phyloP scores from a whole-genome alignment of 2,888 invertebrate genomes.

The Scotopteryx bipunctaria region DNA sequence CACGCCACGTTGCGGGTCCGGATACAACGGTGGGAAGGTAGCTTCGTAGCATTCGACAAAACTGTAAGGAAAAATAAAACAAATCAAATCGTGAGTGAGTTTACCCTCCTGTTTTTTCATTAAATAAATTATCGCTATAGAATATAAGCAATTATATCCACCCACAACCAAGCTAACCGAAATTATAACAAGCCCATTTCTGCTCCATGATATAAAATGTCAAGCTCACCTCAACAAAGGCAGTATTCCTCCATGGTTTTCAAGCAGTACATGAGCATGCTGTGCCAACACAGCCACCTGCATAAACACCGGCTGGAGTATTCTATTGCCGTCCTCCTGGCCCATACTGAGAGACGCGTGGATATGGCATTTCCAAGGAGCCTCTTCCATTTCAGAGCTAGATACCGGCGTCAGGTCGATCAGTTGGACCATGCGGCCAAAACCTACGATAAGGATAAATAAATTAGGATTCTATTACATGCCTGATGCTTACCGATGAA shows the following conservation, averaged over 20 bases:
- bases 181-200: too few relatives aligned
- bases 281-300: slow-evolving; percentile 85
- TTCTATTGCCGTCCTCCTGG: slow-evolving; percentile 74
- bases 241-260: slow-evolving; percentile 89
- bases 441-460: slow-evolving; percentile 37
- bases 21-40: slow-evolving; percentile 85
- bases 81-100: too few relatives aligned
- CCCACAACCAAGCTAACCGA: too few relatives aligned
- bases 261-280: slow-evolving; percentile 86
- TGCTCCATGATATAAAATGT: too few relatives aligned
- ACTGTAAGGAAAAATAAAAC: slow-evolving; percentile 66
- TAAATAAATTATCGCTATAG: too few relatives aligned
- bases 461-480: not conserved
- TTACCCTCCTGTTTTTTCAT: too few relatives aligned
- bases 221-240: slow-evolving; percentile 89
- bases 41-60: slow-evolving; percentile 92
- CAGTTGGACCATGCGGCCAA: slow-evolving; percentile 72
- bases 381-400: slow-evolving; percentile 67
- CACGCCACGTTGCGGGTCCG: slow-evolving; percentile 88
- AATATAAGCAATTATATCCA: too few relatives aligned
- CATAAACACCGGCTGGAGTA: slow-evolving; percentile 87
- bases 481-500: too few relatives aligned
- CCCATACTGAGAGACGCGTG: slow-evolving; percentile 66
- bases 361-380: slow-evolving; percentile 80
- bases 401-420: slow-evolving; percentile 65